Evolutionary conservation across 37 sponge, comb jelly and placozoan species (phyloP), one percentile per base, ranked within the genome.

Genomic region (Tethya wilhelma): DNA sequence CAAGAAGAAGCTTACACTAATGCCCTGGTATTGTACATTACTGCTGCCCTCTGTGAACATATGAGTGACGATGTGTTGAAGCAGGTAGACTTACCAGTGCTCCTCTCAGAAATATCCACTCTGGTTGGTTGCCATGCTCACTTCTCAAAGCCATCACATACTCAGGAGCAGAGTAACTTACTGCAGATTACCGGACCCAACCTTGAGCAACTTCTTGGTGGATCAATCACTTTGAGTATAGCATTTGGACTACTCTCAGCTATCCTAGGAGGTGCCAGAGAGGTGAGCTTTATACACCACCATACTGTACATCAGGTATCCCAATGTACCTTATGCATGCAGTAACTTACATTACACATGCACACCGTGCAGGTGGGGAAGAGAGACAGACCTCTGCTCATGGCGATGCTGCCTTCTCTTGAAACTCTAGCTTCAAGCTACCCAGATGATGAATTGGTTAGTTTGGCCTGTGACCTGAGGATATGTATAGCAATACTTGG

Each of bases 401-500:
- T 65, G 1, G 29, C 29, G 9, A 40, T 90, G 49, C 65, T 70
- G 40, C 73, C 80, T 0, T 30, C 42, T 0, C 58, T 94, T 30
- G 71, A 79, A 25, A 55, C 23, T 2, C 56, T 94, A 56, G 75
- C 81, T 3, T 25, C 33, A n/a, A 59, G 43, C 12, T 89, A 79
- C 59, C 90, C 90, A 0, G 73, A 66, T 34, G 45, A 44, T 4
- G 83, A 87, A 40, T 78, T 94, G n/a, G 22, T 75, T 28, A 32
- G 25, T 3, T 67, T 78, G 44, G 83, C 90, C 22, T 62, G 63
- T 67, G 90, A 94, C 20, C 80, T 94, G 59, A 67, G 79, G 38
- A 75, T 94, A 8, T 94, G 94, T 49, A 84, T 94, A 3, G 88
- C 81, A 46, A 94, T 90, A 0, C 73, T 90, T 26, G 94, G 94